phyloP scores from a whole-genome alignment of 2,113 vertebrate species.

The Gobius niger region DNA sequence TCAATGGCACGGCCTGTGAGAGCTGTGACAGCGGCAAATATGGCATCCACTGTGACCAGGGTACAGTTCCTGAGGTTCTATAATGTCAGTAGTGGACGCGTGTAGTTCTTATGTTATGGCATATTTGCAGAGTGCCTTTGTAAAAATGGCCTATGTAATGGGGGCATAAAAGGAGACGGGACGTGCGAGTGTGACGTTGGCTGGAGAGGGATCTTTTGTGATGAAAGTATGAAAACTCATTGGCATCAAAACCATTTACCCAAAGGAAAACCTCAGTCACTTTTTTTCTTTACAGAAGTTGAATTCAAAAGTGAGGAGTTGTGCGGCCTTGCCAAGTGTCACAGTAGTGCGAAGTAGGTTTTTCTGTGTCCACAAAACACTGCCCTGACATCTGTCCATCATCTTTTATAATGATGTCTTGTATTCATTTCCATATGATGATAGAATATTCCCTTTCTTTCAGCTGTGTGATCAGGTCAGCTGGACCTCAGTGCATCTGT shows the following conservation, averaged over 20 bases:
- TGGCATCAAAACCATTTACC: background rate
- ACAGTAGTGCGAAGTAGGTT: conserved; percentile 92
- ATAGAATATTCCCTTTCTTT: background rate
- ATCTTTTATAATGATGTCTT: background rate
- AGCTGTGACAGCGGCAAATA: conserved; percentile 80
- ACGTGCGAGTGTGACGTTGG: conserved; percentile 85
- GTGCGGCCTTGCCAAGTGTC: conserved; percentile 81
- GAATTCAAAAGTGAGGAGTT: conserved; percentile 65
- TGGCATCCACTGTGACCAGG: conserved; percentile 87
- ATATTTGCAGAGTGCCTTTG: conserved; percentile 79
- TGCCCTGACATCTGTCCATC: background rate
- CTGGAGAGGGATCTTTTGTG: conserved; percentile 86
- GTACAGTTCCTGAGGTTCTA: conserved; percentile 41
- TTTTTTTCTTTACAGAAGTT: conserved; percentile 77
- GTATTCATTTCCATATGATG: background rate
- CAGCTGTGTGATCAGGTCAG: conserved; percentile 76
- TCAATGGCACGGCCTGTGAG: conserved; percentile 86
- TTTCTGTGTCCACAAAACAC: background rate
- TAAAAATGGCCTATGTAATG: conserved; percentile 82
- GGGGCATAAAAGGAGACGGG: conserved; percentile 81
- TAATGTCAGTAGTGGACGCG: background rate
- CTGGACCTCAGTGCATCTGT: conserved; percentile 80
- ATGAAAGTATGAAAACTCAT: conserved; percentile 69
- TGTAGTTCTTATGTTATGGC: background rate
- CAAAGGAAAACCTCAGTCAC: background rate